Evolutionary conservation across 23 tunicate genomes (phyloP).

Genomic region (Clavelina lepadiformis): DNA sequence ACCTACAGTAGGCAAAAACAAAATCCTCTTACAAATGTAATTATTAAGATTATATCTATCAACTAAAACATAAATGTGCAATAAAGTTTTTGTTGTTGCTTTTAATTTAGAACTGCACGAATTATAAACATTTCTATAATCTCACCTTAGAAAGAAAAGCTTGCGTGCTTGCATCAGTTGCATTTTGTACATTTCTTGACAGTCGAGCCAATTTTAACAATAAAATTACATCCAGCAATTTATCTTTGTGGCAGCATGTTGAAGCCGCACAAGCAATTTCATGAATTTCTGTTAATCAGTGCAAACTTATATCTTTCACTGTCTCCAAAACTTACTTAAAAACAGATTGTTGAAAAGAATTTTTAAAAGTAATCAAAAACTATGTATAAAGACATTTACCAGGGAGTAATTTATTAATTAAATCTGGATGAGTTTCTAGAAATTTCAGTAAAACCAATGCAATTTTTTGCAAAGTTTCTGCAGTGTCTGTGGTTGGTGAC

Average conservation of each 20-base stretch:
- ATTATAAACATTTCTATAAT: too few relatives aligned
- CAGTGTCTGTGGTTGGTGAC: constrained; percentile 10
- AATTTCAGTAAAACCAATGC: constrained; percentile 9
- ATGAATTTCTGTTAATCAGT: constrained; percentile 22
- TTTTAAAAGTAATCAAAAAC: not conserved
- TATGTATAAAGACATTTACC: not conserved
- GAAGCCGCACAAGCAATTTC: constrained; percentile 19
- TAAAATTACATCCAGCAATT: constrained; percentile 12
- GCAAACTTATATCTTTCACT: too few relatives aligned
- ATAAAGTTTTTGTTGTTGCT: too few relatives aligned
- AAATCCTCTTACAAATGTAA: too few relatives aligned
- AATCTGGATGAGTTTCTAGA: constrained; percentile 8
- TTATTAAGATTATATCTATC: too few relatives aligned
- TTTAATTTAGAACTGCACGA: too few relatives aligned
- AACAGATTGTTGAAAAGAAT: not conserved
- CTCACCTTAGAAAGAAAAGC: constrained; percentile 39
- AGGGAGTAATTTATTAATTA: constrained; percentile 7
- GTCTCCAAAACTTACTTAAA: too few relatives aligned
- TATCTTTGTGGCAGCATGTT: constrained; percentile 18
- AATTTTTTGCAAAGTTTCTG: constrained; percentile 4
- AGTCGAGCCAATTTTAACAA: constrained; percentile 9
- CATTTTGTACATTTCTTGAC: constrained; percentile 12
- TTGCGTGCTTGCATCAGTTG: constrained; percentile 30
- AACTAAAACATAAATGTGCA: too few relatives aligned
- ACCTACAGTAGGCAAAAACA: too few relatives aligned